Evolutionary conservation across 2,888 invertebrate species (phyloP), one percentile per base, ranked within the genome.

Genomic region (Coelogynopora nodosa): DNA sequence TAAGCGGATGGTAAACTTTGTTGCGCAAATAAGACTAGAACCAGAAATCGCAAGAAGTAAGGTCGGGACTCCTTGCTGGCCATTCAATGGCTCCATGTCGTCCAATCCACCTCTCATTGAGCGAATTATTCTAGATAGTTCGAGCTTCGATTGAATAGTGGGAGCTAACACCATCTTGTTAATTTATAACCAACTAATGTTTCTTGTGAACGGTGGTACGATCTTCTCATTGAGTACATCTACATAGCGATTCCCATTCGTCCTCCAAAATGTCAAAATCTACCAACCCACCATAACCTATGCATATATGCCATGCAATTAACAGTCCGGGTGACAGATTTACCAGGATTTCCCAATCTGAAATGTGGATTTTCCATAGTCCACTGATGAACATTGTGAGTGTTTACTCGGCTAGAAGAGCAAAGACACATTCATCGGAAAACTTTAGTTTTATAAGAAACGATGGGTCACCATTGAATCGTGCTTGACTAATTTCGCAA

Each of bases 191-290:
- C 31, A 82, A 82, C 28, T 82, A 31, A 23, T 82, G 82, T 82
- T 82, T 82, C 23, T 82, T 82, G 23, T 82, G 31, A 82, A 82
- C 82, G 82, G 82, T 31, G 82, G 82, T 82, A 5, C 30, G 82
- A 82, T 82, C 82, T 82, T 82, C 29, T 82, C 82, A 31, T 82
- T 82, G 82, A 82, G 82, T 27, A 82, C 82, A 82, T 82, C 82
- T 82, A 31, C 82, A 82, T 27, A 29, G 29, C 80, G 80, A 80
- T 80, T 80, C 80, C 80, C 80, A n/a, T 80, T 80, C 80, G 80
- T 80, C 80, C 80, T 80, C 80, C 2, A n/a, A 80, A 80, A 80
- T 80, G 80, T 80, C 80, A n/a, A 80, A 80, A 27, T 27, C 29
- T 80, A 80, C 29, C 80, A 80, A 80, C 80, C 80, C 80, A 27